Evolutionary conservation across 2,888 invertebrate genomes (phyloP), one percentile per base, ranked within the genome.

Genomic region (Saturnia pavonia): DNA sequence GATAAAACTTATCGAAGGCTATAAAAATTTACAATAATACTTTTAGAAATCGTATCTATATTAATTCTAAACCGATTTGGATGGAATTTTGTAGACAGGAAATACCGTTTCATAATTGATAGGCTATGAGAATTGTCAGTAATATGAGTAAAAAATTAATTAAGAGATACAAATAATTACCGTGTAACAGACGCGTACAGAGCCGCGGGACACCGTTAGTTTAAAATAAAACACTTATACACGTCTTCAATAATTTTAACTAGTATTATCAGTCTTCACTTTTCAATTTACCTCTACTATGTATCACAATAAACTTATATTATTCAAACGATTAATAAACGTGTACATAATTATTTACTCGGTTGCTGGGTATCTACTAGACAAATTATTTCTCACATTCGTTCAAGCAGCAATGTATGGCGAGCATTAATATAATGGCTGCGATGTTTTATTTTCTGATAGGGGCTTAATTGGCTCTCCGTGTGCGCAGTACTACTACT

Each of bases 401-500:
- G 40, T 65, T 65, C 65, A 81, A 83, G 83, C 87, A 75, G 85
- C 88, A 82, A 89, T 88, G 88, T 88, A 89, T 89, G 78, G 82
- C 76, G 74, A 74, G 82, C 88, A 88, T 89, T 79, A 78, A 80
- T 81, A 80, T 87, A 88, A 87, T 85, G 86, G 82, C 82, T 72
- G 74, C 80, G 79, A 34, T 68, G 40, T 54, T n/a, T 40, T 25
- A 43, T 40, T 40, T 65, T 19, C 40, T n/a, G 65, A 65, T 40
- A 22, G 65, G 19, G n/a, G 65, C 40, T 40, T 65, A 65, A 65
- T 65, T 65, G 65, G 65, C n/a, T 65, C 40, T 19, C 40, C 25
- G 57, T 57, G 1, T 12, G 65, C 65, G 40, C 11, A 7, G 65
- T 65, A 65, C 19, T 19, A 40, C 6, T 63, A 25, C 27, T 8